These are phyloP conservation scores for Martes flavigula DNA, from an alignment of 2,797 vertebrate species.

Conservation along the genomic window DNA sequence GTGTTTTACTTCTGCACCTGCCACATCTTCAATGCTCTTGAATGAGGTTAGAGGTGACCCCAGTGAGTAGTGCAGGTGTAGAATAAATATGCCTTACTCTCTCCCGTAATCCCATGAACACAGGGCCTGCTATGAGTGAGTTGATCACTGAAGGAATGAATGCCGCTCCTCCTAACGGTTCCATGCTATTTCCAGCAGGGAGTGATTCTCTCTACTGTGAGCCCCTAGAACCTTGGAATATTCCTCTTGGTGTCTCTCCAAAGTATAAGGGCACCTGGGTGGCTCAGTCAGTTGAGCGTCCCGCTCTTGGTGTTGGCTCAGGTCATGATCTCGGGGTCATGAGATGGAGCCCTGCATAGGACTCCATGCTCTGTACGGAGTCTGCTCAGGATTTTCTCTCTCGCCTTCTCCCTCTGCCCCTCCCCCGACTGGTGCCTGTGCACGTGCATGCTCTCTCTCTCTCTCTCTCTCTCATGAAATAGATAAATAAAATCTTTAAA, in stretches of 20 bases:
- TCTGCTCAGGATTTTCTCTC: neutral
- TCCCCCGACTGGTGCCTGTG: neutral
- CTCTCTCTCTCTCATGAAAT: neutral
- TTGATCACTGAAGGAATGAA: neutral
- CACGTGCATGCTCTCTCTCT: fast-evolving
- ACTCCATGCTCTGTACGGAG: neutral
- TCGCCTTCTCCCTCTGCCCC: neutral
- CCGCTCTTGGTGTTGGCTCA: neutral
- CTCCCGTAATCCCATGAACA: neutral
- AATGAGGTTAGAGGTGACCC: neutral
- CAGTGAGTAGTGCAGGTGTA: no score
- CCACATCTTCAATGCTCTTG: neutral
- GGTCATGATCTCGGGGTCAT: neutral
- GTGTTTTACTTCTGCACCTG: neutral
- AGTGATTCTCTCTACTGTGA: neutral
- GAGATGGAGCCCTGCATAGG: fast-evolving
- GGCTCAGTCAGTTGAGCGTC: neutral
- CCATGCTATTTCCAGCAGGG: neutral
- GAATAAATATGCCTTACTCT: neutral
- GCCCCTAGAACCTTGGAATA: neutral
- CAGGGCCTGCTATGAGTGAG: neutral
- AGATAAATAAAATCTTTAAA: neutral
- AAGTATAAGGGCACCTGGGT: neutral
- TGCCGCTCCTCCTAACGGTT: neutral
- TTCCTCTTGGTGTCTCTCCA: neutral